A percentile compares a stretch with the other conserved stretches of the same genome.
These are phyloP conservation scores for Rhynchopsitta pachyrhyncha DNA, from an alignment of 2,113 vertebrate genomes.

Conservation along the genomic window DNA sequence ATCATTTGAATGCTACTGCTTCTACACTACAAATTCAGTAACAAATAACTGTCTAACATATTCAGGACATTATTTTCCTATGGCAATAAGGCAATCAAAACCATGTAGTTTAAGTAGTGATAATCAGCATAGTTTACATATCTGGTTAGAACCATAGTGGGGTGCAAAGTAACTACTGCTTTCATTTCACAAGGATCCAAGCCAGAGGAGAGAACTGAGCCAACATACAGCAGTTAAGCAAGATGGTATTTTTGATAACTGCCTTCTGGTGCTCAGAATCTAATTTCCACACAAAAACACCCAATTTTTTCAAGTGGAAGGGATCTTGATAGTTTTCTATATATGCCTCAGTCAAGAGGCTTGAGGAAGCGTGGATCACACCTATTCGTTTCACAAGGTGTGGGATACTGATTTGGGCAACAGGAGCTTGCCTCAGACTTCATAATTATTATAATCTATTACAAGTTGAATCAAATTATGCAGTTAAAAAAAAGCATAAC, in stretches of 20 bases:
- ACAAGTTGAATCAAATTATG: neutral
- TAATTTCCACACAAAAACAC: neutral
- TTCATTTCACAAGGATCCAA: neutral
- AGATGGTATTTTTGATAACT: constrained; percentile 39
- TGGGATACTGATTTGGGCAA: neutral
- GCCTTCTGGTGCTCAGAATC: constrained; percentile 45
- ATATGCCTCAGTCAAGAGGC: neutral
- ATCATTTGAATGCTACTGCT: neutral
- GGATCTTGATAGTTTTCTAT: neutral
- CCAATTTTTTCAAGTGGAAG: neutral
- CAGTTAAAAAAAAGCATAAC: neutral
- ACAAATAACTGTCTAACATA: neutral
- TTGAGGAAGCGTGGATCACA: neutral
- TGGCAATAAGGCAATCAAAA: neutral
- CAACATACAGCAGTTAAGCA: constrained; percentile 12
- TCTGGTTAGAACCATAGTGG: neutral
- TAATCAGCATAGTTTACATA: neutral
- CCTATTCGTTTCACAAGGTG: neutral
- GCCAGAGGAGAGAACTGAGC: neutral
- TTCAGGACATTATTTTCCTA: neutral
- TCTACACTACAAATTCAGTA: neutral
- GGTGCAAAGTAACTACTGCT: neutral
- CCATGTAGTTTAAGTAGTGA: neutral
- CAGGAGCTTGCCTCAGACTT: neutral
- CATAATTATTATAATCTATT: neutral